Conservation (phyloP, 2,113 vertebrate genomes). For the Brienomyrus longianalis region DNA sequence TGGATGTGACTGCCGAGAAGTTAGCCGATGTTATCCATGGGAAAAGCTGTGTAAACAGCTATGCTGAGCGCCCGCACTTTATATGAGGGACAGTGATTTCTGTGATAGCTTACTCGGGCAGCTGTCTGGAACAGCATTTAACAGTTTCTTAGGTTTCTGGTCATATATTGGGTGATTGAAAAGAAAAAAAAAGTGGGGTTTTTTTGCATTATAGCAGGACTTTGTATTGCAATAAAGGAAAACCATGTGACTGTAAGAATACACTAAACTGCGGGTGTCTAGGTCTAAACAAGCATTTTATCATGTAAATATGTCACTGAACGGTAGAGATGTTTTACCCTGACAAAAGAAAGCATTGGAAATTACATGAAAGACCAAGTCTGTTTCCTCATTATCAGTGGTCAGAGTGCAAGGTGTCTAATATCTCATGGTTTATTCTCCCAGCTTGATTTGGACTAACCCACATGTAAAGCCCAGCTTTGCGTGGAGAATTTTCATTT, state of each 20-base stretch:
- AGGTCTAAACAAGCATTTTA: background rate
- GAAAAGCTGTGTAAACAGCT: background rate
- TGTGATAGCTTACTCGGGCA: background rate
- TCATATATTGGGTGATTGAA: background rate
- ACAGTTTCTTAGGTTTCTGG: background rate
- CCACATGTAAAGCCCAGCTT: background rate
- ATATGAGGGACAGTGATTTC: background rate
- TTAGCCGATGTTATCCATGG: background rate
- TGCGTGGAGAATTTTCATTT: too few relatives aligned
- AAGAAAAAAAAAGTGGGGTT: background rate
- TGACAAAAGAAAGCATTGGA: background rate
- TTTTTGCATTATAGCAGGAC: background rate
- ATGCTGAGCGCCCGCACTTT: background rate
- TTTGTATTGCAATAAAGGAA: background rate
- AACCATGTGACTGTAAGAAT: background rate
- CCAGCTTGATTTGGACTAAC: background rate
- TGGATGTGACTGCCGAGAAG: background rate
- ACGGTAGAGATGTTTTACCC: background rate
- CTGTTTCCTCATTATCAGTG: background rate
- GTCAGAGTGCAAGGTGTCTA: background rate
- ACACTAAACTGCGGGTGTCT: background rate
- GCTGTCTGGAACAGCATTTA: background rate
- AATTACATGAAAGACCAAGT: background rate
- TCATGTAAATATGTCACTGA: background rate
- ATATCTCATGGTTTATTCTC: background rate